phyloP scores from a whole-genome alignment of 2,888 invertebrate genomes.

The Ormyrus rosae region DNA sequence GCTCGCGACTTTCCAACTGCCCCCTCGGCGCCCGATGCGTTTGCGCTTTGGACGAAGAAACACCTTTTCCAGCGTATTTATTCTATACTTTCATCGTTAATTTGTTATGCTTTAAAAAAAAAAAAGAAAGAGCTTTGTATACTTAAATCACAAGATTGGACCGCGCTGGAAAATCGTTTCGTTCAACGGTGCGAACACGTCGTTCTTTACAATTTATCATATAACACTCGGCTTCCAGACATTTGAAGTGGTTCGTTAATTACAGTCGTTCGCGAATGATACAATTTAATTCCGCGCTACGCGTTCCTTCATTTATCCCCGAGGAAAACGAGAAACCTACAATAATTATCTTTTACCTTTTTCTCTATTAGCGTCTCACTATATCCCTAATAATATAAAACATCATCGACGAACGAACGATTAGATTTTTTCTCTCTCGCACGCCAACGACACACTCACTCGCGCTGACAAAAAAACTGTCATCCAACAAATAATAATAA shows the following conservation, averaged over 20 bases:
- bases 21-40: background rate
- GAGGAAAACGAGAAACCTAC: constrained; percentile 16
- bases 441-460: background rate
- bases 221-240: constrained; percentile 7
- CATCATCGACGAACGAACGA: constrained; percentile 14
- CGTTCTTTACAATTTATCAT: constrained; percentile 3
- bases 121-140: too few species aligned
- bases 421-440: constrained; percentile 11
- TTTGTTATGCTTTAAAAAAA: too few species aligned
- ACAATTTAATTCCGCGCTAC: constrained; percentile 12
- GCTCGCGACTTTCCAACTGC: background rate
- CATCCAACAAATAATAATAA: constrained; percentile 24
- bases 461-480: constrained; percentile 13
- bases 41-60: background rate
- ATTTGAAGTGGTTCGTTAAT: constrained; percentile 18
- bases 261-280: constrained; percentile 4
- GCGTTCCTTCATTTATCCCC: constrained; percentile 3
- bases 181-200: constrained; percentile 9
- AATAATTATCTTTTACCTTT: background rate
- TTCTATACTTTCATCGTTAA: too few species aligned
- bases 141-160: background rate
- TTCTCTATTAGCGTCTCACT: constrained; percentile 3
- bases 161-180: constrained; percentile 2
- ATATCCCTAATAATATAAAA: constrained; percentile 31
- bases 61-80: background rate